Conservation (phyloP, 2,797 vertebrate genomes). For the Cetoscarus ocellatus region DNA sequence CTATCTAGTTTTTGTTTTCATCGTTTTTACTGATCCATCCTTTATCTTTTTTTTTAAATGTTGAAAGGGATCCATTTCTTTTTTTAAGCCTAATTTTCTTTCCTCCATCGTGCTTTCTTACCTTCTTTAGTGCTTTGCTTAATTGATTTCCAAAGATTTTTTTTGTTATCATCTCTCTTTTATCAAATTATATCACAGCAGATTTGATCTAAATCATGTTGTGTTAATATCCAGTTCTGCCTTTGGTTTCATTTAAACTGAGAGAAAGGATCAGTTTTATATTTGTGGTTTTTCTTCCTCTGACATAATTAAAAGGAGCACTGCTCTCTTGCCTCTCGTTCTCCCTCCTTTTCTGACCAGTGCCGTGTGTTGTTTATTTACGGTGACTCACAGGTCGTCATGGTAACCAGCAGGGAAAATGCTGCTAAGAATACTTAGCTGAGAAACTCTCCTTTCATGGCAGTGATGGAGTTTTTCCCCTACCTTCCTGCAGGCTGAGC, state of each 20-base stretch:
- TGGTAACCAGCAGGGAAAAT: conserved; percentile 68
- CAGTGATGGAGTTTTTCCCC: conserved; percentile 74
- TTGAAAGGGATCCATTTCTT: too few species aligned
- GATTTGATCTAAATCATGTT: too few species aligned
- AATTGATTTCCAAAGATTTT: too few species aligned
- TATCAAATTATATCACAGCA: too few species aligned
- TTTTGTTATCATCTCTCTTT: too few species aligned
- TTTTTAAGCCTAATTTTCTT: too few species aligned
- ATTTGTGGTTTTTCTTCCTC: neutral
- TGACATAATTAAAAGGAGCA: conserved; percentile 5
- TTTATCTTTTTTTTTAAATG: too few species aligned
- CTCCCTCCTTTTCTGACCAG: conserved; percentile 17
- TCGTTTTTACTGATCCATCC: too few species aligned
- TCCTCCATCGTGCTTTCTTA: too few species aligned
- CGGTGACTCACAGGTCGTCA: conserved; percentile 59
- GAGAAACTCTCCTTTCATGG: conserved; percentile 78
- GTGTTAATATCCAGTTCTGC: too few species aligned
- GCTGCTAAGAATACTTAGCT: conserved; percentile 71
- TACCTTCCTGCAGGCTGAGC: conserved; percentile 74
- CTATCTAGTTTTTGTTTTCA: too few species aligned
- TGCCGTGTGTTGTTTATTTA: conserved; percentile 66
- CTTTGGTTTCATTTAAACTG: neutral
- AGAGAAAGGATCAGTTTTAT: neutral
- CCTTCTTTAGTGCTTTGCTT: too few species aligned
- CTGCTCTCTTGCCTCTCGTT: neutral